Percentiles rank a stretch among this genome's conserved stretches.
Evolutionary conservation across 2,797 vertebrate genomes (phyloP).

Genomic region (Pitangus sulphuratus): DNA sequence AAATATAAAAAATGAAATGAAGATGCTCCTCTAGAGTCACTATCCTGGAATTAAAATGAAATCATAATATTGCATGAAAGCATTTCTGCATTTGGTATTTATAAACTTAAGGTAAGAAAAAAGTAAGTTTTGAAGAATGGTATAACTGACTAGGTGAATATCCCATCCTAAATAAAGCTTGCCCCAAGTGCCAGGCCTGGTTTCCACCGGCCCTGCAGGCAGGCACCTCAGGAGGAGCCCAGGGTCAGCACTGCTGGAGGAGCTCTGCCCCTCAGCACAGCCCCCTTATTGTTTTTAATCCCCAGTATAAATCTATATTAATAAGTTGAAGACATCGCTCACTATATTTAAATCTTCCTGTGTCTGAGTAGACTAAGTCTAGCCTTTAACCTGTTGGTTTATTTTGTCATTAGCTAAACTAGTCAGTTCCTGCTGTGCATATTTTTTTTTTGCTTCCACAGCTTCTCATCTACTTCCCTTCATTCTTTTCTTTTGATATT

Average conservation of each 20-base stretch:
- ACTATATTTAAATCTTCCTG: neutral
- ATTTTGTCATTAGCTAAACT: neutral
- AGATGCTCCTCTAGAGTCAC: neutral
- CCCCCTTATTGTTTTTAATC: neutral
- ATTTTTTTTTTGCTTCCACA: neutral
- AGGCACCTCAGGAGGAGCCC: neutral
- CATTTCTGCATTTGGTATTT: neutral
- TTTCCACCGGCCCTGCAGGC: neutral
- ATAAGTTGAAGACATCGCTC: neutral
- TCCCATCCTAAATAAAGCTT: neutral
- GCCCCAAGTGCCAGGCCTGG: fast-evolving
- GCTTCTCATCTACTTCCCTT: neutral
- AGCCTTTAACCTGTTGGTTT: neutral
- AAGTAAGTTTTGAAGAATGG: neutral
- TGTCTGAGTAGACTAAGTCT: neutral
- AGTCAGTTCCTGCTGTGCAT: neutral
- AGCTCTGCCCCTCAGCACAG: neutral
- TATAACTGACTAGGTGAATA: neutral
- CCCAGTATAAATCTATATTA: neutral
- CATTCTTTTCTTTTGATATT: neutral
- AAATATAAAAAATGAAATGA: neutral
- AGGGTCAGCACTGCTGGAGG: neutral
- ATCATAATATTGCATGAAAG: neutral
- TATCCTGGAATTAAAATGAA: neutral
- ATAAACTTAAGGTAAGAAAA: neutral